phyloP scores from a whole-genome alignment of 2,797 vertebrate species.

The Nasua narica region DNA sequence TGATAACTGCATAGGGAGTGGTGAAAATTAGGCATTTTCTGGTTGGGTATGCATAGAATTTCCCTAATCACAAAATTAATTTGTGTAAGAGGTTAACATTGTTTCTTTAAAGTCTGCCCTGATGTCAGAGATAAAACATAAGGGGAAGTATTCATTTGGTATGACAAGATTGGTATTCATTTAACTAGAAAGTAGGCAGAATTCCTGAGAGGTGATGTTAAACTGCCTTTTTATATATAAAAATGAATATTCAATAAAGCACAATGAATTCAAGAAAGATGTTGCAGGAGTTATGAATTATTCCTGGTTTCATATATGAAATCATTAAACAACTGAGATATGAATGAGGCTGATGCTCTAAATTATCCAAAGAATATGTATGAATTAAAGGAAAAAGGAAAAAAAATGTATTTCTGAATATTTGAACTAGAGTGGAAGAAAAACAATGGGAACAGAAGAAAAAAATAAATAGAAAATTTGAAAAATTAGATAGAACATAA shows the following conservation, averaged over 20 bases:
- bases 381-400: background rate
- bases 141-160: background rate
- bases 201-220: background rate
- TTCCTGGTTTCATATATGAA: background rate
- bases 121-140: background rate
- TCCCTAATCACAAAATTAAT: background rate
- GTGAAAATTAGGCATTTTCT: background rate
- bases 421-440: background rate
- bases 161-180: background rate
- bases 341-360: background rate
- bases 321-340: background rate
- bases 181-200: background rate
- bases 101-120: background rate
- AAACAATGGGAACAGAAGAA: background rate
- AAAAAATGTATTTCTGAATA: background rate
- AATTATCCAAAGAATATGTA: background rate
- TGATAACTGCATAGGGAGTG: background rate
- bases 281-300: background rate
- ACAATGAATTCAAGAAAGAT: background rate
- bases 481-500: background rate
- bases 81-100: background rate
- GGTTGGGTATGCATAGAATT: background rate
- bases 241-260: background rate
- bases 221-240: background rate
- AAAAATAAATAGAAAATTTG: background rate